Evolutionary conservation across 2,888 invertebrate species (phyloP), one percentile per base, ranked within the genome.

Genomic region (Athrips mouffetella): DNA sequence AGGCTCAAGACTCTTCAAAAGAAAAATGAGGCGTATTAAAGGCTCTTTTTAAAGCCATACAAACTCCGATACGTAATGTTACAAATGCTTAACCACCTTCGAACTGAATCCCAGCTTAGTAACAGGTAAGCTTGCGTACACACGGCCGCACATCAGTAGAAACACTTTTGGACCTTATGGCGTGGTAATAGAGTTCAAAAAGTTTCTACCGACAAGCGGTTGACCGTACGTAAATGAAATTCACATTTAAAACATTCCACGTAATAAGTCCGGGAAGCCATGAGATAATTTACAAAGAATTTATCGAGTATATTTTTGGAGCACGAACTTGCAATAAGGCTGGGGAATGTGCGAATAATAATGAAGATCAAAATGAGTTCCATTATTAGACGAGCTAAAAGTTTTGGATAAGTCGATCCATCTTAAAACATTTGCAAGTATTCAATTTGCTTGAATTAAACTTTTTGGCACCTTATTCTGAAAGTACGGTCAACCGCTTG

Each of bases 81-180:
- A 73, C 71, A 63, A 73, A 76, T 73, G 73, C 71, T 66, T 71
- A 70, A 72, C 70, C 75, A 72, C 70, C 69, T 63, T 63, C 59
- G 59, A 53, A 54, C 65, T 49, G 56, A 67, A 68, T 59, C 68
- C 67, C 60, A 55, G 60, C 59, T 67, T 69, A 64, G 57, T 61
- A 58, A 60, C 47, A 45, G 44, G 71, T 65, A 73, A 58, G 53
- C 46, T 53, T 51, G 25, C 29, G 48, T 18, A n/a, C n/a, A n/a
- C n/a, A n/a, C n/a, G n/a, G n/a, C n/a, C n/a, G n/a, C n/a, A n/a
- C n/a, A n/a, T n/a, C n/a, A n/a, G n/a, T n/a, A n/a, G n/a, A n/a
- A n/a, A n/a, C n/a, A n/a, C n/a, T n/a, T n/a, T n/a, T n/a, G n/a
- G n/a, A n/a, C n/a, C n/a, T n/a, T n/a, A n/a, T n/a, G n/a, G n/a